Percentiles rank a stretch among this genome's conserved stretches.
Evolutionary conservation across 1,140 invertebrate species (phyloP).

Genomic region (Zaprionus ghesquierei): DNA sequence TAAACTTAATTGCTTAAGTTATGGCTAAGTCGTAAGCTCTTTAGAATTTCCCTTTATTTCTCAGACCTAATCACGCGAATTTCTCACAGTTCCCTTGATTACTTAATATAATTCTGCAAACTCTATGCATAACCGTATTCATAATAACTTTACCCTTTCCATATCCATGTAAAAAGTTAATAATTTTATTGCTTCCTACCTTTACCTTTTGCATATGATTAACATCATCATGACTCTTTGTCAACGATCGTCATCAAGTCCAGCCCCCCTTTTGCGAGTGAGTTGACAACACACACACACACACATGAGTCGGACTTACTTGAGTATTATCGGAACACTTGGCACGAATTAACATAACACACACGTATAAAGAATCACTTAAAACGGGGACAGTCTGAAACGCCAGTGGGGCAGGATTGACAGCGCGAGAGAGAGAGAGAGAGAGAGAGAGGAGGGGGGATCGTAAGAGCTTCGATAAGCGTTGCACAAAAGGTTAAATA

Average conservation of each 20-base stretch:
- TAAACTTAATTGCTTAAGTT: no score
- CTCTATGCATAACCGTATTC: not conserved
- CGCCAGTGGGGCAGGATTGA: constrained; percentile 43
- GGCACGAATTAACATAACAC: constrained; percentile 44
- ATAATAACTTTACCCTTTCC: not conserved
- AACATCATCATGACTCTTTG: not conserved
- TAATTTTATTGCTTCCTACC: not conserved
- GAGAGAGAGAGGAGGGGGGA: not conserved
- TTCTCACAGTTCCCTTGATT: not conserved
- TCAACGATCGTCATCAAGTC: not conserved
- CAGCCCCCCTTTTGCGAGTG: not conserved
- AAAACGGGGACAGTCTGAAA: constrained; percentile 25
- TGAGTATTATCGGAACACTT: constrained; percentile 46
- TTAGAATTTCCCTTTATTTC: not conserved
- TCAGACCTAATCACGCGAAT: not conserved
- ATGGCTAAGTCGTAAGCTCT: no score
- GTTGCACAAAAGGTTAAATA: constrained; percentile 70
- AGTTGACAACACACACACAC: constrained; percentile 1
- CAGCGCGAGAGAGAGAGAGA: not conserved
- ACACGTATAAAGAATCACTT: constrained; percentile 26
- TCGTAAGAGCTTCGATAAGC: constrained; percentile 42
- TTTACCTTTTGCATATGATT: not conserved
- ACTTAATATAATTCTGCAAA: not conserved
- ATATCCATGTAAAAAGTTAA: not conserved
- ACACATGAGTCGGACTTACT: constrained; percentile 11